Percentiles rank a stretch among this genome's conserved stretches.
phyloP scores from a whole-genome alignment of 2,888 invertebrate species.

The Formica aserva region DNA sequence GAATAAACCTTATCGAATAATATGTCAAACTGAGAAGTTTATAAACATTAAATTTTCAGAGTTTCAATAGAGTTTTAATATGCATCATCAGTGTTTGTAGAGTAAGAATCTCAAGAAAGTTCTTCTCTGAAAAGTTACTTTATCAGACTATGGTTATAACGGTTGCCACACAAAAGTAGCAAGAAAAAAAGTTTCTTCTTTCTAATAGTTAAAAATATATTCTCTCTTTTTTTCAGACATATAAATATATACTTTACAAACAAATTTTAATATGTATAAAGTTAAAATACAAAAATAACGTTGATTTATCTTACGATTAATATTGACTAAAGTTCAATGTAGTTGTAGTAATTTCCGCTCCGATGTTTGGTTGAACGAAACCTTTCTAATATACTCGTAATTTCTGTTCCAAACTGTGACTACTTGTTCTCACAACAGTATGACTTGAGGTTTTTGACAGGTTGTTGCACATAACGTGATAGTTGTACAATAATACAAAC shows the following conservation, averaged over 20 bases:
- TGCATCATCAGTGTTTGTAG: neutral
- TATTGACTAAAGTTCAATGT: neutral
- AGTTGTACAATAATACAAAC: constrained; percentile 6
- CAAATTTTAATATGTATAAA: neutral
- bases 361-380: neutral
- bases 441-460: constrained; percentile 49
- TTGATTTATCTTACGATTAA: neutral
- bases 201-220: neutral
- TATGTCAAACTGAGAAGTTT: neutral
- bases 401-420: constrained; percentile 14
- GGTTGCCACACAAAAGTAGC: neutral
- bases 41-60: neutral
- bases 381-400: neutral
- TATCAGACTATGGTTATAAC: constrained; percentile 13
- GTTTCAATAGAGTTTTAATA: neutral
- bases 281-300: neutral
- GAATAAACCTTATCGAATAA: neutral
- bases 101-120: neutral
- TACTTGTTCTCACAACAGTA: constrained; percentile 25
- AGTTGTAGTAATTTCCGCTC: constrained; percentile 15
- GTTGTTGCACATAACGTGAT: neutral
- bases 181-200: neutral
- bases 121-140: neutral
- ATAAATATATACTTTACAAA: neutral
- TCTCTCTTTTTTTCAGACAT: neutral